These are phyloP conservation scores for Luehdorfia chinensis DNA, from an alignment of 1,140 invertebrate genomes.

Conservation along the genomic window DNA sequence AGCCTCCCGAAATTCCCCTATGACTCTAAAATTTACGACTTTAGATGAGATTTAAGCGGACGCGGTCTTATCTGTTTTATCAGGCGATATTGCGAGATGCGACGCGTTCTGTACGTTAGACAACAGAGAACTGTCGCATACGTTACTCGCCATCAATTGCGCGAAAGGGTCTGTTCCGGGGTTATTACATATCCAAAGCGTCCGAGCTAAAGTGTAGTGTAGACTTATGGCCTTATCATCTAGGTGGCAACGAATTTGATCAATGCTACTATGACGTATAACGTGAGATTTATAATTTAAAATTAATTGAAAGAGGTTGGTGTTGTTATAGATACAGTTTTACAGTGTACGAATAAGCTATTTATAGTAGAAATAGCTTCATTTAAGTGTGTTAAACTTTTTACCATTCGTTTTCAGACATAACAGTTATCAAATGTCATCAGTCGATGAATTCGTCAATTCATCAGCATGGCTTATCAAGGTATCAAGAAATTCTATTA, in stretches of 20 bases:
- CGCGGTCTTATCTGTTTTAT: constrained; percentile 64
- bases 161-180: constrained; percentile 11
- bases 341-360: background rate
- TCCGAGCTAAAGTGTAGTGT: too few relatives aligned
- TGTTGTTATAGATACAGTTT: constrained; percentile 20
- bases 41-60: constrained; percentile 63
- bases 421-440: constrained; percentile 47
- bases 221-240: too few relatives aligned
- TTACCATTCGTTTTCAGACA: constrained; percentile 44
- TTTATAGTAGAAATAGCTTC: too few relatives aligned
- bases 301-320: constrained; percentile 45
- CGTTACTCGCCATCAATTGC: constrained; percentile 1
- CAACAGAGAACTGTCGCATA: constrained; percentile 40
- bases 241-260: too few relatives aligned
- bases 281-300: constrained; percentile 29
- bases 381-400: constrained; percentile 6
- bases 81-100: constrained; percentile 54
- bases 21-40: constrained; percentile 69
- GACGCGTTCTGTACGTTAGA: constrained; percentile 41
- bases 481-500: constrained; percentile 45
- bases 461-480: constrained; percentile 68
- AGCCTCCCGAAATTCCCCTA: constrained; percentile 66
- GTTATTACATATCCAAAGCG: background rate
- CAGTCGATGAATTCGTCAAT: constrained; percentile 69
- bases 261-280: constrained; percentile 31